A percentile compares a stretch with the other conserved stretches of the same genome.
Evolutionary conservation across 2,888 invertebrate species (phyloP).

Genomic region (Caenorhabditis parvicauda): DNA sequence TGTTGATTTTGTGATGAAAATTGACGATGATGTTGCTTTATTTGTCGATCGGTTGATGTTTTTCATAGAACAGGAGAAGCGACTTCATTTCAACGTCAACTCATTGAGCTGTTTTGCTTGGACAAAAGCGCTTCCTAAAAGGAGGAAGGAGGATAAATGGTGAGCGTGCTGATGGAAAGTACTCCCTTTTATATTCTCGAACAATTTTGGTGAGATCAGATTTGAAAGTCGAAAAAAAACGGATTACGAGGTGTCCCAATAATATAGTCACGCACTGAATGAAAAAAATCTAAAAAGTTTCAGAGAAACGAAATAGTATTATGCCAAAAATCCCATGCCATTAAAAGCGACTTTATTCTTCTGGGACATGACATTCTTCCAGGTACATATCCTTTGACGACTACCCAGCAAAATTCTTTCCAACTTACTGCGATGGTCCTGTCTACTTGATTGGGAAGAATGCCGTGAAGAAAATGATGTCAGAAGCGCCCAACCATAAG

Average conservation of each 20-base stretch:
- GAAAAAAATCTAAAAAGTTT: no score
- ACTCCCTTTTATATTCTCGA: no score
- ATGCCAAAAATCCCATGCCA: no score
- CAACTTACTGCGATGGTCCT: slow-evolving; percentile 36
- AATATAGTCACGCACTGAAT: no score
- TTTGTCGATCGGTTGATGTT: slow-evolving; percentile 21
- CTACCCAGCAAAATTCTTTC: slow-evolving; percentile 20
- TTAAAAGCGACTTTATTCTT: no score
- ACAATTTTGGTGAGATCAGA: no score
- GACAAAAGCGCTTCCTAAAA: slow-evolving; percentile 22
- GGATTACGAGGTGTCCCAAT: no score
- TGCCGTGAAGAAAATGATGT: slow-evolving; percentile 17
- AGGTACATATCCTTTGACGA: slow-evolving; percentile 23
- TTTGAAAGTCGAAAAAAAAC: no score
- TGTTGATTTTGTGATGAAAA: slow-evolving; percentile 28
- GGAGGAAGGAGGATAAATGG: slow-evolving; percentile 25
- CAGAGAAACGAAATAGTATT: not conserved
- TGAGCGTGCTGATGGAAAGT: not conserved
- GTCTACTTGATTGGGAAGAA: slow-evolving; percentile 28
- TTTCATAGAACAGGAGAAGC: slow-evolving; percentile 2
- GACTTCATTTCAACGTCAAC: slow-evolving; percentile 2
- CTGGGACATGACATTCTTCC: not conserved
- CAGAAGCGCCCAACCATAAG: slow-evolving; percentile 8
- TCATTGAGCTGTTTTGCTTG: slow-evolving; percentile 24
- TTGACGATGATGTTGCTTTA: slow-evolving; percentile 34